Conservation (phyloP, 2,797 vertebrate species). For the Pangasius djambal region DNA sequence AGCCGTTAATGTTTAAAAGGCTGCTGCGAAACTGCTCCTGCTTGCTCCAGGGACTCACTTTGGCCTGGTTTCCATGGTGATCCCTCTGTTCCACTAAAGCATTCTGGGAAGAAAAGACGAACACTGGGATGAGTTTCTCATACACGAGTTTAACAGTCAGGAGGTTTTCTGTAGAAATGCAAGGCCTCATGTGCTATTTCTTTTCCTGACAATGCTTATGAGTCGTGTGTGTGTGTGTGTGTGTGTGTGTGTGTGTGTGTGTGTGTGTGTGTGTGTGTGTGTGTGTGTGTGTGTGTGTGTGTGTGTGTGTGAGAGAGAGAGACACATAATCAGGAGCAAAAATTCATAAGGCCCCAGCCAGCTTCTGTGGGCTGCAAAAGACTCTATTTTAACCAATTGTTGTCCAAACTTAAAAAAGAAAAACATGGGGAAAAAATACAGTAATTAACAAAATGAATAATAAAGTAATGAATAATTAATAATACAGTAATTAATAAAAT, state of each 20-base stretch:
- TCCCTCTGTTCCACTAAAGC: slow-evolving; percentile 55
- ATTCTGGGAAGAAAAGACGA: slow-evolving; percentile 61
- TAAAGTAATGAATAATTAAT: too few species aligned
- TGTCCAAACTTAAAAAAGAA: not conserved
- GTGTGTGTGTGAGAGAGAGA: not conserved
- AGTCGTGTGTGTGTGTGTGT: not conserved
- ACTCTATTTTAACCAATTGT: not conserved
- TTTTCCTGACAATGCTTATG: slow-evolving; percentile 1
- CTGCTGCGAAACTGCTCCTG: slow-evolving; percentile 61
- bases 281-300: too few species aligned
- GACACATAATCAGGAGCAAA: not conserved
- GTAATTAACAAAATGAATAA: not conserved
- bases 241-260: not conserved
- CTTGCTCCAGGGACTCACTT: slow-evolving; percentile 59
- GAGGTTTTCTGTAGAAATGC: not conserved
- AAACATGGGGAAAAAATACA: not conserved
- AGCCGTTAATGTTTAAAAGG: slow-evolving; percentile 71
- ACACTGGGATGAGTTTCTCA: slow-evolving; percentile 37
- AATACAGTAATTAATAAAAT: too few species aligned
- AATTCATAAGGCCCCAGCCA: not conserved
- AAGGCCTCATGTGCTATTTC: not conserved
- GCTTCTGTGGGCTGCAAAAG: not conserved
- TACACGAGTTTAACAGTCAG: not conserved
- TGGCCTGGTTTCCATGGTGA: slow-evolving; percentile 62
- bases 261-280: not conserved